phyloP scores from a whole-genome alignment of 2,888 invertebrate genomes.

The Cerceris ruficornis region DNA sequence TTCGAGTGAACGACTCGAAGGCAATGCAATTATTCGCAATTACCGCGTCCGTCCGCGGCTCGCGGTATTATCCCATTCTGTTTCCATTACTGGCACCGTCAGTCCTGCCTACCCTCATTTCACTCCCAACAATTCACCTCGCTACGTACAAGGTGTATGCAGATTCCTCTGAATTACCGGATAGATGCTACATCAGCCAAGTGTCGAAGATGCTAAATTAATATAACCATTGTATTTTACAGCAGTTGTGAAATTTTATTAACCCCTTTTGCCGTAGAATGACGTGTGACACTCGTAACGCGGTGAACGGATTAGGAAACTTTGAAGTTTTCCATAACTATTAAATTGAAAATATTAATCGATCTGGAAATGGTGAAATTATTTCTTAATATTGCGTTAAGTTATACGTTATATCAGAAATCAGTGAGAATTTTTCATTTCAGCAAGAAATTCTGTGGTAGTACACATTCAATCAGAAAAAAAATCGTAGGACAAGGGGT shows the following conservation, averaged over 20 bases:
- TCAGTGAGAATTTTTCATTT: too few relatives aligned
- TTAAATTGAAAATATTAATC: too few relatives aligned
- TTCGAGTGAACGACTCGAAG: constrained; percentile 78
- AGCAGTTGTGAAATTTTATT: background rate
- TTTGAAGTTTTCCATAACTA: too few relatives aligned
- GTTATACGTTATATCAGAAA: too few relatives aligned
- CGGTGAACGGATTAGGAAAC: too few relatives aligned
- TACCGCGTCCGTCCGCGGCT: constrained; percentile 79
- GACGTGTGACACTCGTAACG: too few relatives aligned
- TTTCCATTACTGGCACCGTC: constrained; percentile 75
- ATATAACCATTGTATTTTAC: background rate
- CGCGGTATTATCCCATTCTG: constrained; percentile 80
- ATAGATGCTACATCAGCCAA: background rate
- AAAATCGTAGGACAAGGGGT: too few relatives aligned
- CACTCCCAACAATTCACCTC: background rate
- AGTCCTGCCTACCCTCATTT: constrained; percentile 37
- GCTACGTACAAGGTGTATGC: constrained; percentile 25
- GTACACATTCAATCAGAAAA: too few relatives aligned
- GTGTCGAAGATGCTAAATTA: background rate
- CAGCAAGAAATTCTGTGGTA: too few relatives aligned
- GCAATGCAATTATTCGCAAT: constrained; percentile 82
- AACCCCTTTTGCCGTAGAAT: too few relatives aligned
- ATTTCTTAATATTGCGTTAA: too few relatives aligned
- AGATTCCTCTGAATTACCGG: background rate
- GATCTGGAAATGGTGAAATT: too few relatives aligned